phyloP scores from a whole-genome alignment of 2,797 vertebrate species.

The Bufotes viridis region DNA sequence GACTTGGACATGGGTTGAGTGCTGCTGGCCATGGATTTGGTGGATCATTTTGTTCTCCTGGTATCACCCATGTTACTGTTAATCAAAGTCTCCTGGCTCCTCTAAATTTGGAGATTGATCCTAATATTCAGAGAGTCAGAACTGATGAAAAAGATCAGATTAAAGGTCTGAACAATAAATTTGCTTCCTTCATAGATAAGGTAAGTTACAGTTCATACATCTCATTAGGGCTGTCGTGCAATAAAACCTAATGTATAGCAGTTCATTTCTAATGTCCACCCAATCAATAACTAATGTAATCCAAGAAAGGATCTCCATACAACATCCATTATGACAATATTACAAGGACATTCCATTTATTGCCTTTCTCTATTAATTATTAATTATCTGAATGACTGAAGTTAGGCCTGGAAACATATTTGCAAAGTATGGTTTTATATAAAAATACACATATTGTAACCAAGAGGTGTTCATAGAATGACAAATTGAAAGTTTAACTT shows the following conservation, averaged over 20 bases:
- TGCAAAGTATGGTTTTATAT: not conserved
- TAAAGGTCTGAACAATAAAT: conserved; percentile 87
- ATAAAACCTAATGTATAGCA: not conserved
- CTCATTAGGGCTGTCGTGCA: not conserved
- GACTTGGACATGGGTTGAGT: conserved; percentile 34
- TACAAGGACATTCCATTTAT: not conserved
- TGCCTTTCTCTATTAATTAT: not conserved
- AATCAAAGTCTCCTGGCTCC: conserved; percentile 83
- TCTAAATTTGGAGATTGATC: conserved; percentile 82
- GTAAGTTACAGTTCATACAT: conserved; percentile 66
- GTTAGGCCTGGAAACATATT: not conserved
- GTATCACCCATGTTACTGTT: conserved; percentile 70
- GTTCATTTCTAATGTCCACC: not conserved
- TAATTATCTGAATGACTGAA: not conserved
- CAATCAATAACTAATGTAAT: not conserved
- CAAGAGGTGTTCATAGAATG: not conserved
- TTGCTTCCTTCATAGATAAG: conserved; percentile 87
- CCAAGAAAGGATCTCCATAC: not conserved
- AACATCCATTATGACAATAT: not conserved
- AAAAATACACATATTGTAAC: not conserved
- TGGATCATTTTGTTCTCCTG: conserved; percentile 58
- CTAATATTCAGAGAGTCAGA: conserved; percentile 77
- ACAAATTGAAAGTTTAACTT: not conserved
- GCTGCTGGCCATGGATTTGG: conserved; percentile 32
- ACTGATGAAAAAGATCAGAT: conserved; percentile 87